Conservation (phyloP, 2,888 invertebrate species). For the Parnassius smintheus region DNA sequence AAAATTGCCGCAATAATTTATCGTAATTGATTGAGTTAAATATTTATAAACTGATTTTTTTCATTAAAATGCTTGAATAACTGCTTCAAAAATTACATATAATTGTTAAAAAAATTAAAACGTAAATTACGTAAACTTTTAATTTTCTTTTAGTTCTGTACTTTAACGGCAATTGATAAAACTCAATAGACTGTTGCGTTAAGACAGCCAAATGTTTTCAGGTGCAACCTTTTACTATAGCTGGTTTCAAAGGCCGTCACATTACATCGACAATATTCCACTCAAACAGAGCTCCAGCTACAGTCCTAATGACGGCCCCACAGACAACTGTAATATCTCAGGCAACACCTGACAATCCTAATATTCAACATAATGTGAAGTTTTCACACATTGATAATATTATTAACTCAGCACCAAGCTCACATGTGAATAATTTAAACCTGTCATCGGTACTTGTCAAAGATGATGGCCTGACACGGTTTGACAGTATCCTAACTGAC, state of each 20-base stretch:
- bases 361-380: constrained; percentile 50
- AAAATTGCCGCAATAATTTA: too few relatives aligned
- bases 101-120: too few relatives aligned
- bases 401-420: constrained; percentile 52
- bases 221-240: constrained; percentile 68
- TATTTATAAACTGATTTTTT: too few relatives aligned
- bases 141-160: too few relatives aligned
- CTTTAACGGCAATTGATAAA: too few relatives aligned
- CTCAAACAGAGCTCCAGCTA: constrained; percentile 58
- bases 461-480: constrained; percentile 59
- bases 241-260: constrained; percentile 61
- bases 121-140: too few relatives aligned
- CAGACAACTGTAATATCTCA: constrained; percentile 71
- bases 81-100: too few relatives aligned
- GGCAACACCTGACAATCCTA: constrained; percentile 49
- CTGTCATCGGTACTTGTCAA: constrained; percentile 61
- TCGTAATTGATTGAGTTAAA: too few relatives aligned
- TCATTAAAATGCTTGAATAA: too few relatives aligned
- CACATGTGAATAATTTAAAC: constrained; percentile 48
- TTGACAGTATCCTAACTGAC: constrained; percentile 60
- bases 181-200: background rate
- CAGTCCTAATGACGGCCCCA: constrained; percentile 70
- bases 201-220: constrained; percentile 38
- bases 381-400: constrained; percentile 66
- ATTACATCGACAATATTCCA: constrained; percentile 71